Evolutionary conservation across 1,140 invertebrate genomes (phyloP).

Genomic region (Drosophila micromelanica): DNA sequence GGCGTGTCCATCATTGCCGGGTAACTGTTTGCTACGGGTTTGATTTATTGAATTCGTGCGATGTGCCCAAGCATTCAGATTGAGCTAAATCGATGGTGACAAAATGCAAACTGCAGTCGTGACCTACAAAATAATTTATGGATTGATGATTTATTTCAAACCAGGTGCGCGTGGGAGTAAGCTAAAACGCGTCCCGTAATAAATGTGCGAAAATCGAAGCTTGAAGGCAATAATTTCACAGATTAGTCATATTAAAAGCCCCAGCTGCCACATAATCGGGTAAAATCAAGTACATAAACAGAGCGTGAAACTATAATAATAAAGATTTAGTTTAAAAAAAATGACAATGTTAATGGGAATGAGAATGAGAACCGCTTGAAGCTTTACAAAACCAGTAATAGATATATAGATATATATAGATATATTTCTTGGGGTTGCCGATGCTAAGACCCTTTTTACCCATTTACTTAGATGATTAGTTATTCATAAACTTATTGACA

Average conservation of each 20-base stretch:
- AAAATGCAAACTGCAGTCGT: constrained; percentile 43
- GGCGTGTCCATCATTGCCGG: constrained; percentile 51
- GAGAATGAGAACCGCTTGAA: too few relatives aligned
- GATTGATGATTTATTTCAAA: constrained; percentile 19
- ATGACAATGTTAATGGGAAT: too few relatives aligned
- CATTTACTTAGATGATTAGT: too few relatives aligned
- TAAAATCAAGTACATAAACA: constrained; percentile 36
- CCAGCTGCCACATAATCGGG: background rate
- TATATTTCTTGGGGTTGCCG: too few relatives aligned
- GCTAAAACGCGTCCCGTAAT: background rate
- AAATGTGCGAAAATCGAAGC: constrained; percentile 21
- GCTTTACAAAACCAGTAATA: too few relatives aligned
- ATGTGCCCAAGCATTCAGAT: constrained; percentile 29
- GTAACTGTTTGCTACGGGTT: constrained; percentile 43
- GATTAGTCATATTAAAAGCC: constrained; percentile 40
- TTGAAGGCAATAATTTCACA: constrained; percentile 7
- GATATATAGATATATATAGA: too few relatives aligned
- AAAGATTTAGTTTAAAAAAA: too few relatives aligned
- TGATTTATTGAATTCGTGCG: constrained; percentile 68
- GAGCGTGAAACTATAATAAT: constrained; percentile 7
- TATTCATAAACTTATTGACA: background rate
- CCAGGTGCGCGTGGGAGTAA: background rate
- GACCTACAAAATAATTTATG: constrained; percentile 31
- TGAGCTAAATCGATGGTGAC: constrained; percentile 17
- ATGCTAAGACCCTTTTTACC: too few relatives aligned